Evolutionary conservation across 2,888 invertebrate species (phyloP).

Genomic region (Lasioglossum pauxillum): DNA sequence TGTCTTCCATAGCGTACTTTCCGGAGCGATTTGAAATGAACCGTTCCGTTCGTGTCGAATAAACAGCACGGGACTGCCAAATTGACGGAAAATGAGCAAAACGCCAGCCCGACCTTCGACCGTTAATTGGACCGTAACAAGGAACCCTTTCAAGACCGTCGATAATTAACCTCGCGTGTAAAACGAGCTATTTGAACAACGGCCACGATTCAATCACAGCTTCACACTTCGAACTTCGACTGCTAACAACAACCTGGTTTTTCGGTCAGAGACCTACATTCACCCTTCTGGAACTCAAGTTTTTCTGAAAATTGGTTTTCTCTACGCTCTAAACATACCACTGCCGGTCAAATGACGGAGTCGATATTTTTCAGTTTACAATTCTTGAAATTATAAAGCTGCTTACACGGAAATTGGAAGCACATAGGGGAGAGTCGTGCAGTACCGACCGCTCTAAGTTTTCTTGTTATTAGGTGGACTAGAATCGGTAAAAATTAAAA

Average conservation of each 20-base stretch:
- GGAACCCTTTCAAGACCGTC: slow-evolving; percentile 34
- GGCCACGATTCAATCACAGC: slow-evolving; percentile 26
- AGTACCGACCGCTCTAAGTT: too few relatives aligned
- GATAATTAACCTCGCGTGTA: slow-evolving; percentile 47
- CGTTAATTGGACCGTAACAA: slow-evolving; percentile 63
- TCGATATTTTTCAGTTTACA: too few relatives aligned
- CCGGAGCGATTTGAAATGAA: neutral
- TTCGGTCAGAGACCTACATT: slow-evolving; percentile 2
- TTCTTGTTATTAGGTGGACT: too few relatives aligned
- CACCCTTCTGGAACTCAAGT: too few relatives aligned
- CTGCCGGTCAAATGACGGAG: too few relatives aligned
- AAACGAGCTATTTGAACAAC: slow-evolving; percentile 27
- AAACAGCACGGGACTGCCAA: neutral
- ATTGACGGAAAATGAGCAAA: slow-evolving; percentile 20
- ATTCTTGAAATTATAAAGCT: too few relatives aligned
- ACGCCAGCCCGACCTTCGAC: slow-evolving; percentile 18
- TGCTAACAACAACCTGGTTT: neutral
- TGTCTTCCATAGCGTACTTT: neutral
- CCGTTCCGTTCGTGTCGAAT: neutral
- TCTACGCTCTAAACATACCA: too few relatives aligned
- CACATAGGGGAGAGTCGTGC: too few relatives aligned
- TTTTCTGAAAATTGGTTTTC: too few relatives aligned
- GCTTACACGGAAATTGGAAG: too few relatives aligned
- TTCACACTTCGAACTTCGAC: neutral
- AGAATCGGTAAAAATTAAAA: too few relatives aligned